Conservation (phyloP, 2,797 vertebrate genomes). For the Darevskia mixta region DNA sequence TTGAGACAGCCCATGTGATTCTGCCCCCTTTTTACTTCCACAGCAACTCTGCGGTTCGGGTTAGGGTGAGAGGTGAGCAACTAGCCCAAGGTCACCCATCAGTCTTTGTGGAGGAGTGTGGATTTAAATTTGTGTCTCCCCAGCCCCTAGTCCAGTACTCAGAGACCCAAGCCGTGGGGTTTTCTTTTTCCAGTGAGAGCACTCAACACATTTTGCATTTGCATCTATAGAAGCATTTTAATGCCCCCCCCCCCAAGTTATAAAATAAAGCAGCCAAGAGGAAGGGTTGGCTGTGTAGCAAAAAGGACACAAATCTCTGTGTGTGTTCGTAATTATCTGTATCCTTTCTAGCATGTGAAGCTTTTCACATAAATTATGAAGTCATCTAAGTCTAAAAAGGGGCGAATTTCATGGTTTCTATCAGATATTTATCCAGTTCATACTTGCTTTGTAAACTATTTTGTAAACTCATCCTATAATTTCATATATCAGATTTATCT, state of each 20-base stretch:
- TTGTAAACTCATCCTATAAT: background rate
- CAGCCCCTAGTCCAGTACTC: too few relatives aligned
- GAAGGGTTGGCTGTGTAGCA: background rate
- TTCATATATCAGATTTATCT: background rate
- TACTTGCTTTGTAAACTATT: background rate
- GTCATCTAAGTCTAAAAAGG: background rate
- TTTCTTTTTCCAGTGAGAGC: background rate
- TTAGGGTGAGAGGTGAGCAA: background rate
- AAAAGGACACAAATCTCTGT: background rate
- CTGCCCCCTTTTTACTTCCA: background rate
- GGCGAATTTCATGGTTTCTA: background rate
- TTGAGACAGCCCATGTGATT: background rate
- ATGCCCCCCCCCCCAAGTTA: background rate
- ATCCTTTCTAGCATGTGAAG: background rate
- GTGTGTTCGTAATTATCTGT: background rate
- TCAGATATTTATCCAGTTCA: background rate
- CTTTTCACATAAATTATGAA: background rate
- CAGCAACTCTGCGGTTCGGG: background rate
- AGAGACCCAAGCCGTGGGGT: background rate
- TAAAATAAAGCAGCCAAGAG: background rate
- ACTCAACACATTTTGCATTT: background rate
- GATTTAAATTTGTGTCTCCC: background rate
- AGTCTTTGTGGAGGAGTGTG: background rate
- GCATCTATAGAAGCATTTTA: background rate
- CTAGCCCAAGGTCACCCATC: background rate